Percentiles rank a stretch among this genome's conserved stretches.
phyloP scores from a whole-genome alignment of 2,797 vertebrate species.

The Stomatorhinus walkeri region DNA sequence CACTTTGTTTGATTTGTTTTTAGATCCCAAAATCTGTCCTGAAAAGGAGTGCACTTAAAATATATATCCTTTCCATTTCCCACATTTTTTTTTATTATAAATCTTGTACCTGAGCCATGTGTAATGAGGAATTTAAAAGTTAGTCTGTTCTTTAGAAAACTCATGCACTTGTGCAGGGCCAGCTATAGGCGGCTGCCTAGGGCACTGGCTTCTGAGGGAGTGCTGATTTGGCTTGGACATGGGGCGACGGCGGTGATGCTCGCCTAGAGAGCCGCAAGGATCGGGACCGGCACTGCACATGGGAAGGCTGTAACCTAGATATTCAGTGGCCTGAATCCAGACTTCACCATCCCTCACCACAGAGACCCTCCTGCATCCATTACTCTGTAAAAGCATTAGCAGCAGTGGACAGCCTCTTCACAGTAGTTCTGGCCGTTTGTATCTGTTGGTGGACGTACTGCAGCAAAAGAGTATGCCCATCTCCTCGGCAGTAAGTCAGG shows the following conservation, averaged over 20 bases:
- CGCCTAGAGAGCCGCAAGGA: neutral
- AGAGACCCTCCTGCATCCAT: neutral
- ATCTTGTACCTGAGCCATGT: constrained; percentile 15
- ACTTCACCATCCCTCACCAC: neutral
- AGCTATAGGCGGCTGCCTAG: neutral
- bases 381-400: neutral
- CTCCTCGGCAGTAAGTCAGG: neutral
- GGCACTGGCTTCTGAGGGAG: neutral
- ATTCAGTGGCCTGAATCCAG: constrained; percentile 12
- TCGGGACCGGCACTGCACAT: constrained; percentile 2
- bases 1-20: constrained; percentile 21
- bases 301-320: neutral
- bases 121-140: constrained; percentile 8
- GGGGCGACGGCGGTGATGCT: neutral
- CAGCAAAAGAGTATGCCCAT: neutral
- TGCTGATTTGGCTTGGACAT: neutral
- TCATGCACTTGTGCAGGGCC: neutral
- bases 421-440: neutral
- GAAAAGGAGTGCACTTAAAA: constrained; percentile 26
- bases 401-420: constrained; percentile 2
- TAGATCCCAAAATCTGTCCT: constrained; percentile 22
- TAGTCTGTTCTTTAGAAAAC: neutral
- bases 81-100: neutral
- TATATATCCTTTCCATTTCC: constrained; percentile 13
- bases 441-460: neutral